These are phyloP conservation scores for Athalia rosae DNA, from an alignment of 2,888 invertebrate species.

Conservation along the genomic window DNA sequence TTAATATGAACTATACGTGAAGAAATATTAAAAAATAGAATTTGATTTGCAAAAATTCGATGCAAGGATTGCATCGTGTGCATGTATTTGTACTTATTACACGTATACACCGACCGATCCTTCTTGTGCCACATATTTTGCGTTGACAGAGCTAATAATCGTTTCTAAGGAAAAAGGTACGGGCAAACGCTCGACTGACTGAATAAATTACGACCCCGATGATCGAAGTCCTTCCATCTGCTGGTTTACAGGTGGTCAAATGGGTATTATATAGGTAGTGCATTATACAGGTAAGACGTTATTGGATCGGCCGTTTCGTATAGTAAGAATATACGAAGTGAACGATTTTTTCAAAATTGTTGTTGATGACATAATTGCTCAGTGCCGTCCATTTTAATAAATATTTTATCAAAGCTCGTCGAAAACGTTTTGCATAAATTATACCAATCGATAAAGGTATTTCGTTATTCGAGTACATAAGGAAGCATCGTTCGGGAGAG, in stretches of 20 bases:
- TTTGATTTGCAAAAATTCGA: no score
- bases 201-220: slow-evolving; percentile 39
- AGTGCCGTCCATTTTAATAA: no score
- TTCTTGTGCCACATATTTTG: slow-evolving; percentile 12
- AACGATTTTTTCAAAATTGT: no score
- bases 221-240: slow-evolving; percentile 14
- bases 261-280: background rate
- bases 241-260: slow-evolving; percentile 29
- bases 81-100: background rate
- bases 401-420: no score
- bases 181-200: background rate
- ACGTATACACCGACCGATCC: background rate
- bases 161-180: slow-evolving; percentile 15
- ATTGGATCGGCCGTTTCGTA: background rate
- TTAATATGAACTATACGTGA: no score
- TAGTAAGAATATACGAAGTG: no score
- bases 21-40: no score
- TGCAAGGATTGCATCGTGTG: background rate
- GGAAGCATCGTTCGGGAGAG: no score
- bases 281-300: background rate
- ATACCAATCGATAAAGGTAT: no score
- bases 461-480: no score
- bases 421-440: no score
- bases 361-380: no score
- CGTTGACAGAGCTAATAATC: slow-evolving; percentile 40